Evolutionary conservation across 30 jellyfish, hydroid and myxozoan species (phyloP).

Genomic region (Morbakka virulenta): DNA sequence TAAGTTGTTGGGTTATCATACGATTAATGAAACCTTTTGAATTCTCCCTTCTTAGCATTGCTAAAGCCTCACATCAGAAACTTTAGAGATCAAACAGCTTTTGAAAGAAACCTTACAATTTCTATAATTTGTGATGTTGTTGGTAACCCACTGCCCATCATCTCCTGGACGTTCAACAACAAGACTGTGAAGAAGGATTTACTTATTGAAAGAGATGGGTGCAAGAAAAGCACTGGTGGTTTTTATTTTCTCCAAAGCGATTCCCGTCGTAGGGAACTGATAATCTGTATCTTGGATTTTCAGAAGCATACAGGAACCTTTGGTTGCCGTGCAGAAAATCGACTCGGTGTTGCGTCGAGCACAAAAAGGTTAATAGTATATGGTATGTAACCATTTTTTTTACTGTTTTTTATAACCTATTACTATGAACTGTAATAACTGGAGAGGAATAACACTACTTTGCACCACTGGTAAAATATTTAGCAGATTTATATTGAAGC

Average conservation of each 20-base stretch:
- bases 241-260: constrained; percentile 7
- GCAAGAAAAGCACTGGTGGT: constrained; percentile 49
- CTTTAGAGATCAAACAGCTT: constrained; percentile 16
- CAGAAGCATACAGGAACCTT: constrained; percentile 59
- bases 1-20: too few species aligned
- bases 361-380: constrained; percentile 4
- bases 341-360: constrained; percentile 1
- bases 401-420: too few species aligned
- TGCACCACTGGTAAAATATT: too few species aligned
- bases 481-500: too few species aligned
- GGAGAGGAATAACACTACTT: too few species aligned
- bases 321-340: constrained; percentile 59
- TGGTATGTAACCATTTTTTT: constrained; percentile 8
- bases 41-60: constrained; percentile 38
- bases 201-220: too few species aligned
- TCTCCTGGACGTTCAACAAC: constrained; percentile 50
- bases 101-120: constrained; percentile 19
- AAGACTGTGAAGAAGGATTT: neutral
- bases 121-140: constrained; percentile 46
- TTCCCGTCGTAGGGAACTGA: constrained; percentile 1
- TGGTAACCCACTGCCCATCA: constrained; percentile 79
- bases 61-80: constrained; percentile 36
- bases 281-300: constrained; percentile 49
- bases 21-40: too few species aligned
- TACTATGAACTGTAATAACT: too few species aligned